Evolutionary conservation across 2,888 invertebrate species (phyloP).

Genomic region (Drosophila leonis): DNA sequence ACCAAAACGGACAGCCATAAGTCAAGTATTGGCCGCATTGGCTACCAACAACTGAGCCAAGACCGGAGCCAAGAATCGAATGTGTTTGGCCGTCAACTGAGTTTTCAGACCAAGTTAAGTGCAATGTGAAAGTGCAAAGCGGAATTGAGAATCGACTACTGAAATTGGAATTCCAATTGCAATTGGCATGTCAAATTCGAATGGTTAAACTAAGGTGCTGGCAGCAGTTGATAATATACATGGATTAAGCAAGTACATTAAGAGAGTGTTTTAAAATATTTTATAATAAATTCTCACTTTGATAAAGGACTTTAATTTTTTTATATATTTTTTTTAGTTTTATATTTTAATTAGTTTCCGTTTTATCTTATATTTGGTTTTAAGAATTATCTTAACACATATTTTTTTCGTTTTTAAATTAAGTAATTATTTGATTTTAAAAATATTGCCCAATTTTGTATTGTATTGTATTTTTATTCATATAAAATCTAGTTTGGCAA

Average conservation of each 20-base stretch:
- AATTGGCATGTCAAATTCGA: background rate
- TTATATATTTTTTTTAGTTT: background rate
- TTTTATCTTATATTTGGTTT: too few species aligned
- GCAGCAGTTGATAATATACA: background rate
- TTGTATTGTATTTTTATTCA: too few species aligned
- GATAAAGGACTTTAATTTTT: background rate
- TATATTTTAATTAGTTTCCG: too few species aligned
- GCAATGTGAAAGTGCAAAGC: slow-evolving; percentile 4
- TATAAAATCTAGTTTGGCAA: background rate
- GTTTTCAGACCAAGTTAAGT: slow-evolving; percentile 20
- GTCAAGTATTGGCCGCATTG: slow-evolving; percentile 61
- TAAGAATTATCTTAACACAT: too few species aligned
- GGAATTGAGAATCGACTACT: background rate
- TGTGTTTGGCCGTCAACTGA: slow-evolving; percentile 18
- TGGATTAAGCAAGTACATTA: background rate
- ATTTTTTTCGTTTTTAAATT: too few species aligned
- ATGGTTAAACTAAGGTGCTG: background rate
- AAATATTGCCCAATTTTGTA: background rate
- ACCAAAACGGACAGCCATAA: slow-evolving; percentile 66
- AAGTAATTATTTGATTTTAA: too few species aligned
- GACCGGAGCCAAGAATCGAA: background rate
- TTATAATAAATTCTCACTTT: background rate
- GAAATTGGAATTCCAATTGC: slow-evolving; percentile 2
- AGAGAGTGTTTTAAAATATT: background rate
- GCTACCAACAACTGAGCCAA: background rate